Base-by-base conservation (phyloP, 35 echinoderm and acorn worm species). In the Lytechinus variegatus region DNA sequence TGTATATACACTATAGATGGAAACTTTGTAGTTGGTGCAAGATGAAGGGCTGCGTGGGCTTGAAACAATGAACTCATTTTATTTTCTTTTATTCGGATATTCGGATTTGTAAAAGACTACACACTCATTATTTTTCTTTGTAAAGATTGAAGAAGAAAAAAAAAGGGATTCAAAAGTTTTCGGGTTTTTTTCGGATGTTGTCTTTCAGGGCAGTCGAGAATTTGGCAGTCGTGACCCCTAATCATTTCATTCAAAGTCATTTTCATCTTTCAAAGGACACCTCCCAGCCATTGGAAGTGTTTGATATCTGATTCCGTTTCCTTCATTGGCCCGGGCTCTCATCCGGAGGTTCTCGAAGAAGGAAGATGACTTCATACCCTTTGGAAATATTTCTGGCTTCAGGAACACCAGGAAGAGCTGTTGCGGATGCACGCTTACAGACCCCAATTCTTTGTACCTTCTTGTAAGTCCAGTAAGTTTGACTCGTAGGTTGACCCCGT, bases 251-350 rank as follows among this genome's bases (percentile, higher is more conserved):
- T 79, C 66, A 79, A 79, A 79, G 66, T 79, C 66, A 79, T 79
- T 79, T 79, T 79, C 66, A 79, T 24, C 66, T 16, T 79, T 8
- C 66, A 79, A 79, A 79, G 66, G 66, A 79, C 66, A 79, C 66
- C 66, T 79, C 66, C 66, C 66, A 16, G 66, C 66, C 66, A 79
- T 79, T 79, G 66, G 66, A 79, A 79, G 66, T 79, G 66, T 79
- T 79, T 79, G 66, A 79, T 79, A 79, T 79, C 66, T 79, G 66
- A 79, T 24, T 79, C 66, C 66, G 66, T 79, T 79, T 79, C 66
- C 66, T 79, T 24, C 21, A 79, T 79, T 79, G 66, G 66, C 66
- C 66, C 13, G 66, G 66, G 19, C 66, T 79, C 16, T 79, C 21
- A 79, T 79, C 66, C 66, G 66, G 66, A 79, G 66, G 19, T 79